Base-by-base conservation (phyloP, 2,797 vertebrate genomes). In the Anguilla obscura region DNA sequence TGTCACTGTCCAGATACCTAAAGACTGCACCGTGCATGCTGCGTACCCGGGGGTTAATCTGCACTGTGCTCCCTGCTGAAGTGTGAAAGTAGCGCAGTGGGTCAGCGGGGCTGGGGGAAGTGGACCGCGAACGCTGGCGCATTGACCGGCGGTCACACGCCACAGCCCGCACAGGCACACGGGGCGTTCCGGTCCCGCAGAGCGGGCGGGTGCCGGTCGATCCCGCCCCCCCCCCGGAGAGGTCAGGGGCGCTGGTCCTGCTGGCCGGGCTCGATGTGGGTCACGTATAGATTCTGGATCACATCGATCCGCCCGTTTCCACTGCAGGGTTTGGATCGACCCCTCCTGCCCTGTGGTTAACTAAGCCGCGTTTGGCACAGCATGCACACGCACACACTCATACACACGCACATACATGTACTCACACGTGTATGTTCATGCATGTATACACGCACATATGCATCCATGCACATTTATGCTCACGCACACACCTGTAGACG, bases 51-150 rank as follows among this genome's bases (percentile, higher is more conserved):
- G 36, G 36, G 36, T 40, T 40, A 40, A 40, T 40, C 36, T 40
- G 36, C 36, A 40, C 36, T 3, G 2, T 87, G 58, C 74, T 40
- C 12, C 33, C 84, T 85, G 56, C 63, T 86, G 74, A 76, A 18
- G 58, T 30, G 50, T 63, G 82, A 66, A 86, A 87, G 45, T 87
- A 58, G 74, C 82, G 60, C 85, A 87, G 40, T 24, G 76, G 71
- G 40, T 48, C 56, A 60, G 40, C 45, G 80, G 33, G 60, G 80
- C 84, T n/a, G 56, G 10, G 58, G 48, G 48, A 87, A 86, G 89
- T 63, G 40, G 54, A 88, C 89, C 14, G 66, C 27, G 36, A 60
- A 54, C 45, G 66, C 85, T 50, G 83, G 50, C 60, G 3, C 71
- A 66, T 82, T 80, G 79, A 84, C 45, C 18, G 63, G 71, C 12